Evolutionary conservation across 2,888 invertebrate genomes (phyloP).

Genomic region (Agrotis puta): DNA sequence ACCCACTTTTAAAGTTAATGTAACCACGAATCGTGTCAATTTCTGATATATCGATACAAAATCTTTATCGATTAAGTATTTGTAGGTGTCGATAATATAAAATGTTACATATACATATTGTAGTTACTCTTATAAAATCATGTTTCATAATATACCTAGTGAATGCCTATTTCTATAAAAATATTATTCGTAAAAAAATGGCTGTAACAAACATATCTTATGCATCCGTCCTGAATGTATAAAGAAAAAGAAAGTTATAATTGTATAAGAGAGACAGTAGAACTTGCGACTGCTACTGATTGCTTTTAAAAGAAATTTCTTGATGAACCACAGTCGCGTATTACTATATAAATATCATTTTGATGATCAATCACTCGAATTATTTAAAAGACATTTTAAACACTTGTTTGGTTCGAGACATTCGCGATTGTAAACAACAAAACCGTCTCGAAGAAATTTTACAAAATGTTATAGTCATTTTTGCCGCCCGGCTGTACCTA

Average conservation of each 20-base stretch:
- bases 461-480: too few relatives aligned
- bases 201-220: slow-evolving; percentile 58
- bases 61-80: background rate
- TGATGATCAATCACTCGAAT: too few relatives aligned
- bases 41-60: background rate
- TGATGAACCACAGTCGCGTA: too few relatives aligned
- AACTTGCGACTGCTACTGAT: slow-evolving; percentile 35
- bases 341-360: too few relatives aligned
- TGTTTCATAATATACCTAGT: background rate
- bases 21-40: background rate
- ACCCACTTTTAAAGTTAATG: too few relatives aligned
- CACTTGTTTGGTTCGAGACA: too few relatives aligned
- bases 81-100: background rate
- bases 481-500: too few relatives aligned
- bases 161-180: slow-evolving; percentile 14
- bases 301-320: background rate
- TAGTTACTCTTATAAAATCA: background rate
- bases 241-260: background rate
- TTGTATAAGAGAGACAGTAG: slow-evolving; percentile 22
- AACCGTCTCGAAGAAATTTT: too few relatives aligned
- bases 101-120: slow-evolving; percentile 1
- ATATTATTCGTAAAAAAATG: slow-evolving; percentile 30
- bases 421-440: too few relatives aligned
- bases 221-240: slow-evolving; percentile 57
- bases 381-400: too few relatives aligned